A percentile compares a stretch with the other conserved stretches of the same genome.
Conservation (phyloP, 2,797 vertebrate genomes). For the Alosa sapidissima region DNA sequence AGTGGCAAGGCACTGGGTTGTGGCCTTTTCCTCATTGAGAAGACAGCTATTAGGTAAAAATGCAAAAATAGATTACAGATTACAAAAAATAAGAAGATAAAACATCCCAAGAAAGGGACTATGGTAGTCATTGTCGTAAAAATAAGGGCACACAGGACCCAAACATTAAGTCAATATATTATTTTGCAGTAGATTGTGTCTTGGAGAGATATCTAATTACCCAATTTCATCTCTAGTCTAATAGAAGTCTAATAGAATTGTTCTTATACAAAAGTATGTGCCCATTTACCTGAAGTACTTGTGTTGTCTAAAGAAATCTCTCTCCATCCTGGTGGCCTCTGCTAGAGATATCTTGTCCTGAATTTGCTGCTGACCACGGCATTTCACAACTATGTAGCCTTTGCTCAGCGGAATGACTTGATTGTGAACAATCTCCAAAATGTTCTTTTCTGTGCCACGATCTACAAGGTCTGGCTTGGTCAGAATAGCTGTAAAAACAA, state of each 20-base stretch:
- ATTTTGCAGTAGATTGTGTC: neutral
- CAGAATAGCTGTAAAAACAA: slow-evolving; percentile 63
- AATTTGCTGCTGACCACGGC: slow-evolving; percentile 79
- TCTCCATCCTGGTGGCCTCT: slow-evolving; percentile 70
- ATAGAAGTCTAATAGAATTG: neutral
- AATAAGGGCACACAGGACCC: neutral
- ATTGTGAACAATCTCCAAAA: slow-evolving; percentile 70
- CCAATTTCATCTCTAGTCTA: neutral
- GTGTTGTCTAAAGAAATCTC: slow-evolving; percentile 75
- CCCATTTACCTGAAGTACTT: slow-evolving; percentile 69
- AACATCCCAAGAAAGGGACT: no score
- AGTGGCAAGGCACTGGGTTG: slow-evolving; percentile 67
- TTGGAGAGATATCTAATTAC: neutral
- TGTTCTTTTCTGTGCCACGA: slow-evolving; percentile 67
- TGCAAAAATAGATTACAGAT: neutral
- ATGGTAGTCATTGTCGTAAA: neutral
- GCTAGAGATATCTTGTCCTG: slow-evolving; percentile 61
- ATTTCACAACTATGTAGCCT: slow-evolving; percentile 80
- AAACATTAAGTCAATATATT: neutral
- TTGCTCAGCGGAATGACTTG: slow-evolving; percentile 71
- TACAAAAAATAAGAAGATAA: no score
- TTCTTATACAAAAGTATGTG: no score
- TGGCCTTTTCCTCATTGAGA: slow-evolving; percentile 68
- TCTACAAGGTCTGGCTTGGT: slow-evolving; percentile 82
- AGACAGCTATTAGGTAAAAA: slow-evolving; percentile 60